phyloP scores from a whole-genome alignment of 2,888 invertebrate genomes.

The Trachelus tabidus region DNA sequence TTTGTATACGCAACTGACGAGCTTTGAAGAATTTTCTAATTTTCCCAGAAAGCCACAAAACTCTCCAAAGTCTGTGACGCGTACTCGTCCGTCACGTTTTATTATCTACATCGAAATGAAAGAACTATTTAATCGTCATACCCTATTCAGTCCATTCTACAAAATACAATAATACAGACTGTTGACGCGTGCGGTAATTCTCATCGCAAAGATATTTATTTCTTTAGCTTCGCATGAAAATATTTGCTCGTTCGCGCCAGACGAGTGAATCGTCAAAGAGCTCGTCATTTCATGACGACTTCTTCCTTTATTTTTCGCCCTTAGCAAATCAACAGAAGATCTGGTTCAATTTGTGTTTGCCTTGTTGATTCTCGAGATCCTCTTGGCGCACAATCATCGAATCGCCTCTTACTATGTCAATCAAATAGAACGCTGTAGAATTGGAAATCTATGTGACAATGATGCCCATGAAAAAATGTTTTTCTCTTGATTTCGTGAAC shows the following conservation, averaged over 20 bases:
- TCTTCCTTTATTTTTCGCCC: neutral
- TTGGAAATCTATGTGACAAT: neutral
- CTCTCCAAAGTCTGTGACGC: neutral
- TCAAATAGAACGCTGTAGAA: neutral
- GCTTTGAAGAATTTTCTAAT: slow-evolving; percentile 40
- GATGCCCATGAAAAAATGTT: neutral
- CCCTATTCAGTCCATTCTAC: slow-evolving; percentile 57
- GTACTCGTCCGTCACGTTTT: neutral
- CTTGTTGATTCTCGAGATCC: neutral
- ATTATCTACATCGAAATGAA: slow-evolving; percentile 37
- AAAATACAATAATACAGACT: slow-evolving; percentile 46
- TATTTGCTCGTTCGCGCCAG: neutral
- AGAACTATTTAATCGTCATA: slow-evolving; percentile 46
- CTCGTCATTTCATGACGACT: neutral
- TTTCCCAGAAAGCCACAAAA: slow-evolving; percentile 28
- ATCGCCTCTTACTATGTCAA: neutral
- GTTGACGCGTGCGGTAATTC: slow-evolving; percentile 11
- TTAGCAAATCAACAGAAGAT: neutral
- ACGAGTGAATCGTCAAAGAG: neutral
- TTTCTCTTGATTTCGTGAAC: neutral
- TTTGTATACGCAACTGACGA: slow-evolving; percentile 56
- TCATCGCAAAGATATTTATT: neutral
- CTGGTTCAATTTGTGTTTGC: neutral
- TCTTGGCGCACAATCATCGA: neutral
- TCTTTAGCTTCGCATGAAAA: neutral